These are phyloP conservation scores for Chrysomallon squamiferum DNA, from an alignment of 1,140 invertebrate genomes.

Conservation along the genomic window DNA sequence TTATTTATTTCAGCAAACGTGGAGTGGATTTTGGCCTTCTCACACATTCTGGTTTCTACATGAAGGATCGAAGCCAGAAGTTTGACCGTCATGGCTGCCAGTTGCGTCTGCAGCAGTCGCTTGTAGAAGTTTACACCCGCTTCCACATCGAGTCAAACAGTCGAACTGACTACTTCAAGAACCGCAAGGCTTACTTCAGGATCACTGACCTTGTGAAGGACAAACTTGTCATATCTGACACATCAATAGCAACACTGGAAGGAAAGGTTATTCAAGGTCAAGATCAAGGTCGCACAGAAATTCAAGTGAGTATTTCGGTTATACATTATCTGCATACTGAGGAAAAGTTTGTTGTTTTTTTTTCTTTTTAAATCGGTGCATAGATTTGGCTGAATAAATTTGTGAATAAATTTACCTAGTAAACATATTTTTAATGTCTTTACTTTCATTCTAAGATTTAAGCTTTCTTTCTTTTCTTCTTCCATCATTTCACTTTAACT, in stretches of 20 bases:
- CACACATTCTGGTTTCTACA: constrained; percentile 28
- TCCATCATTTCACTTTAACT: too few species aligned
- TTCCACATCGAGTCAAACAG: constrained; percentile 69
- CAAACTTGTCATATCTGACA: constrained; percentile 84
- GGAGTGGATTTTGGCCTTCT: constrained; percentile 42
- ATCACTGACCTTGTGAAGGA: constrained; percentile 90
- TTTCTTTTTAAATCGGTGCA: too few species aligned
- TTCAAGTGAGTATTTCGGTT: constrained; percentile 74
- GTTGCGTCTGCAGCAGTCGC: constrained; percentile 86
- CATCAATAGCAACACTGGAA: constrained; percentile 82
- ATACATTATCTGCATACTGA: neutral
- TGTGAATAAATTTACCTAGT: too few species aligned
- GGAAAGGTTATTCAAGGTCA: constrained; percentile 83
- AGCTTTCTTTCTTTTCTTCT: too few species aligned
- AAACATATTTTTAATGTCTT: too few species aligned
- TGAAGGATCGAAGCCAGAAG: neutral
- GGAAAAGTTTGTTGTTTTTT: neutral
- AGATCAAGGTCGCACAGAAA: constrained; percentile 87
- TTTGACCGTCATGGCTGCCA: constrained; percentile 67
- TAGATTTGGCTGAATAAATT: too few species aligned
- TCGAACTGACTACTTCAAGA: constrained; percentile 68
- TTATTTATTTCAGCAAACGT: constrained; percentile 25
- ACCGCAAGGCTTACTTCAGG: constrained; percentile 82
- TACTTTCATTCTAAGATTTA: too few species aligned
- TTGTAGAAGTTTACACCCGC: constrained; percentile 86